Percentiles rank a stretch among this genome's conserved stretches.
These are phyloP conservation scores for Drosophila colorata DNA, from an alignment of 2,888 invertebrate genomes.

Conservation along the genomic window DNA sequence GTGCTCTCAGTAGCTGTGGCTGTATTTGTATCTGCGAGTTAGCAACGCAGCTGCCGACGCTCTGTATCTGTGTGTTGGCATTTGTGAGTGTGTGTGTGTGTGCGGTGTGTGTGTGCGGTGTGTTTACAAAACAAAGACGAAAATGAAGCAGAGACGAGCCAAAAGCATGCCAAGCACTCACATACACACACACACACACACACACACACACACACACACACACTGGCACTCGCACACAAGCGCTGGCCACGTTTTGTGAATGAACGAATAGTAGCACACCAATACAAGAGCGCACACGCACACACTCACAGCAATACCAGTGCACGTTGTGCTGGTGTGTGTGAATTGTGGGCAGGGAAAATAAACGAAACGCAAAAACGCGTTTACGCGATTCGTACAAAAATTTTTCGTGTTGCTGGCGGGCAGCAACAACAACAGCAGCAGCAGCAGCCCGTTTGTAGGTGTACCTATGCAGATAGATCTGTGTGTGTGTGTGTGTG, in stretches of 20 bases:
- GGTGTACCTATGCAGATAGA: slow-evolving; percentile 66
- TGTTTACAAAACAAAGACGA: slow-evolving; percentile 80
- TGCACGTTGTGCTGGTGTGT: slow-evolving; percentile 42
- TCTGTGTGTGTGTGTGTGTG: slow-evolving; percentile 16
- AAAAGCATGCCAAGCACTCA: slow-evolving; percentile 71
- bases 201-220: slow-evolving; percentile 39
- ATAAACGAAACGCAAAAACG: slow-evolving; percentile 83
- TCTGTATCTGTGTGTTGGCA: slow-evolving; percentile 15
- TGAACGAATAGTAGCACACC: slow-evolving; percentile 79
- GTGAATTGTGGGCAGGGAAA: slow-evolving; percentile 85
- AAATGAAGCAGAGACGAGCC: slow-evolving; percentile 61
- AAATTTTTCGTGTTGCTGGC: slow-evolving; percentile 62
- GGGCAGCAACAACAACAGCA: slow-evolving; percentile 41
- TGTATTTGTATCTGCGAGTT: slow-evolving; percentile 35
- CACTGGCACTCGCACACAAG: slow-evolving; percentile 7
- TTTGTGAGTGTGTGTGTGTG: slow-evolving; percentile 39
- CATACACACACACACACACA: slow-evolving; percentile 28
- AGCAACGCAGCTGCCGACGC: slow-evolving; percentile 67
- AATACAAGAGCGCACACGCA: slow-evolving; percentile 53
- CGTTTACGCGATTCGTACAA: slow-evolving; percentile 85
- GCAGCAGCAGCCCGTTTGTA: slow-evolving; percentile 56
- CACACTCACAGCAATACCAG: slow-evolving; percentile 32
- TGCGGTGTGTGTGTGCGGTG: slow-evolving; percentile 51
- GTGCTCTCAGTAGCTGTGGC: slow-evolving; percentile 42
- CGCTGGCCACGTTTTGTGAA: slow-evolving; percentile 73